Percentiles rank a stretch among this genome's conserved stretches.
These are phyloP conservation scores for Adelphocoris suturalis DNA, from an alignment of 2,888 invertebrate species.

Conservation along the genomic window DNA sequence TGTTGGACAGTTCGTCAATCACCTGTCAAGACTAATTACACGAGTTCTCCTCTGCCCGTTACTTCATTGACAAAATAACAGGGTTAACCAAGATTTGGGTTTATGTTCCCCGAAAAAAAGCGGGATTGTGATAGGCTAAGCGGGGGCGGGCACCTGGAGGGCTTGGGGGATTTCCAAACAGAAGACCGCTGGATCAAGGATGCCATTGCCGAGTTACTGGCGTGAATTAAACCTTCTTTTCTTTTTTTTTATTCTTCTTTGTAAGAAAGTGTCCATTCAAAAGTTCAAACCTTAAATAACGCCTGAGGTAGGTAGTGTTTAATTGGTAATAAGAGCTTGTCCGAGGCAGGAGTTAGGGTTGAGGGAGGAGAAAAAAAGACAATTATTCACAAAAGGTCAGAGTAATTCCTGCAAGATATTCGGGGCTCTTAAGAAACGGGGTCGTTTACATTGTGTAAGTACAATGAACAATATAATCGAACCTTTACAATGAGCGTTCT, in stretches of 20 bases:
- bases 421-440: background rate
- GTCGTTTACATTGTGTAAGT: background rate
- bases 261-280: background rate
- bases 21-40: no score
- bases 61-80: background rate
- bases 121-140: background rate
- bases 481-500: background rate
- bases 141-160: background rate
- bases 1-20: no score
- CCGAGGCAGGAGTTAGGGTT: background rate
- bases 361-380: background rate
- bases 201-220: background rate
- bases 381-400: background rate
- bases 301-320: slow-evolving; percentile 20
- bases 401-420: background rate
- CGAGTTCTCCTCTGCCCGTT: background rate
- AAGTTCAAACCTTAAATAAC: slow-evolving; percentile 26
- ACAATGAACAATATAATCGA: background rate
- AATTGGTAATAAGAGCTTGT: slow-evolving; percentile 30
- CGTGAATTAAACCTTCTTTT: background rate
- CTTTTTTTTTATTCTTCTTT: no score
- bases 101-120: background rate
- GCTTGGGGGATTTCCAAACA: background rate
- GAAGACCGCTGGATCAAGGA: background rate
- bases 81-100: slow-evolving; percentile 14